Base-by-base conservation (phyloP, 2,113 vertebrate species). In the Abramis brama region DNA sequence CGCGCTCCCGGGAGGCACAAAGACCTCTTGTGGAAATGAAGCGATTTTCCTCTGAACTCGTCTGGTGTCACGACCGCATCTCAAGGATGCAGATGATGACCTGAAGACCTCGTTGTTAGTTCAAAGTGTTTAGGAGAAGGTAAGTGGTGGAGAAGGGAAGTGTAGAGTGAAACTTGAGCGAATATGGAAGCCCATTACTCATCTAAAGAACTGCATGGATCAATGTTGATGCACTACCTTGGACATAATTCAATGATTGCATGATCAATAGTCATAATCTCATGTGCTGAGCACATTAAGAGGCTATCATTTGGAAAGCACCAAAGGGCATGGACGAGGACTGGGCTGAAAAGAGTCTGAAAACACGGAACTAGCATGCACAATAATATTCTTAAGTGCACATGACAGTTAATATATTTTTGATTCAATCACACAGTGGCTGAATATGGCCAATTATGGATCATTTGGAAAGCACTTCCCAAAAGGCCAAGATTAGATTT, bases 251-350 rank as follows among this genome's bases (percentile, higher is more conserved):
- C 57, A 83, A 83, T 83, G 68, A 83, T 43, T 39, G 82, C 30
- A 50, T 73, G 13, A 83, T 83, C 82, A 83, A 83, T 83, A 83
- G 82, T 73, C 64, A 83, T 83, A 83, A 83, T 83, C 68, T 55
- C 15, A 57, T 59, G 50, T 25, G 68, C 81, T 43, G 68, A 59
- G 66, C 66, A 83, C 82, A 83, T 83, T 83, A 83, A 83, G 82
- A 74, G 82, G 11, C 82, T 73, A 83, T 83, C 82, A 82, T 82
- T 82, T 70, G 43, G 30, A 82, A 43, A 62, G 77, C 77, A 62
- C 77, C 77, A 43, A 47, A 52, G 80, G 79, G 19, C 64, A 50
- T 1, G 45, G 64, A 70, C 0, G 3, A 83, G 30, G 33, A 36
- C 45, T 30, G 45, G 45, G 27, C 62, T 77, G 25, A 81, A 81